Conservation (phyloP, 2,888 invertebrate species). For the Corbicula japonica region DNA sequence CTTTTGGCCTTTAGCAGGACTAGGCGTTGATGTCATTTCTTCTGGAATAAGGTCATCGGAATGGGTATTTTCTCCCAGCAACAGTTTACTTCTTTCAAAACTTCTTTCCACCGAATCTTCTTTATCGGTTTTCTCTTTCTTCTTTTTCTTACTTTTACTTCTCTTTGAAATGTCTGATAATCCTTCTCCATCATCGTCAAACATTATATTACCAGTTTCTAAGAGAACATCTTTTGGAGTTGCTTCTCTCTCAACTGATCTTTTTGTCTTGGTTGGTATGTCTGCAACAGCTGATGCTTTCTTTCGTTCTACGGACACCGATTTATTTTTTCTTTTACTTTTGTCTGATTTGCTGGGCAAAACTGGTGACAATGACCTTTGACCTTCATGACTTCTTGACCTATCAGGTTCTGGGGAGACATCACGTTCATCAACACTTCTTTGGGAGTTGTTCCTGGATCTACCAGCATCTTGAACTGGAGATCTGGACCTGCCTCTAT, state of each 20-base stretch:
- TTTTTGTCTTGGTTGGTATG: not conserved
- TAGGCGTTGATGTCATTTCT: conserved; percentile 6
- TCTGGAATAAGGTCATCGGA: conserved; percentile 26
- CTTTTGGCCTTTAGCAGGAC: conserved; percentile 13
- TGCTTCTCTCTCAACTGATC: not conserved
- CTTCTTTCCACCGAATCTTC: conserved; percentile 54
- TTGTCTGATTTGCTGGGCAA: conserved; percentile 2
- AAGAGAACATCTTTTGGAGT: not conserved
- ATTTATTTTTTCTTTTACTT: conserved; percentile 1
- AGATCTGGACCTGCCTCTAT: conserved; percentile 3
- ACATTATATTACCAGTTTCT: not conserved
- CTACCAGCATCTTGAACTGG: no score
- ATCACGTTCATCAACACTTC: not conserved
- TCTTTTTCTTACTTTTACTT: conserved; percentile 37
- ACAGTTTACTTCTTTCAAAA: conserved; percentile 56
- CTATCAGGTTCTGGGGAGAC: no score
- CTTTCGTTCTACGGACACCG: not conserved
- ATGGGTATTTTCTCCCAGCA: conserved; percentile 34
- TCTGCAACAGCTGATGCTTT: not conserved
- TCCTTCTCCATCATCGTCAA: conserved; percentile 3
- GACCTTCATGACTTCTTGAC: conserved; percentile 26
- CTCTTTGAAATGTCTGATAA: conserved; percentile 16
- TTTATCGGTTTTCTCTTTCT: conserved; percentile 13
- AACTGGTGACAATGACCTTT: conserved; percentile 32
- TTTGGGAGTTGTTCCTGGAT: conserved; percentile 9